These are phyloP conservation scores for Electrona antarctica DNA, from an alignment of 2,113 vertebrate species.

Conservation along the genomic window DNA sequence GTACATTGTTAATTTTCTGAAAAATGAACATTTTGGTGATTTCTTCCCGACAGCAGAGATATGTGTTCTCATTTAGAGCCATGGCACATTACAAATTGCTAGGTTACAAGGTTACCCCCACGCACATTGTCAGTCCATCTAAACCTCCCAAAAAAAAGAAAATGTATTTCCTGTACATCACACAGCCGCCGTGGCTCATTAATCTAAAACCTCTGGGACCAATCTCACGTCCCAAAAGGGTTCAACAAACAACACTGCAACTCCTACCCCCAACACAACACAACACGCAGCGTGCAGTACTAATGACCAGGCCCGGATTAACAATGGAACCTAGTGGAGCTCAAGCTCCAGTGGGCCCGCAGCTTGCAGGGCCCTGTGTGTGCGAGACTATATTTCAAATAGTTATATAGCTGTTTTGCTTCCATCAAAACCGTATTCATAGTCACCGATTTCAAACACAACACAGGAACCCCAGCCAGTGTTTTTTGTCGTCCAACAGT, in stretches of 20 bases:
- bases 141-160: background rate
- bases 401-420: too few relatives aligned
- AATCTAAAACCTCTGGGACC: conserved; percentile 67
- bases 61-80: conserved; percentile 31
- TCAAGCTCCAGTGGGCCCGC: too few relatives aligned
- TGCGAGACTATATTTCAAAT: too few relatives aligned
- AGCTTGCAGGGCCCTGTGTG: too few relatives aligned
- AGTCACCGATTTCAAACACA: too few relatives aligned
- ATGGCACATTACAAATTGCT: conserved; percentile 3
- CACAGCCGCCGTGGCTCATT: conserved; percentile 62
- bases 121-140: conserved; percentile 33
- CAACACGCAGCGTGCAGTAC: background rate
- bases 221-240: conserved; percentile 64
- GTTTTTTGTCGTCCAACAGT: too few relatives aligned
- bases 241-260: conserved; percentile 61
- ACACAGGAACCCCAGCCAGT: too few relatives aligned
- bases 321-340: too few relatives aligned
- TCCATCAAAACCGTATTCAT: too few relatives aligned
- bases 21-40: too few relatives aligned
- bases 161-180: conserved; percentile 23
- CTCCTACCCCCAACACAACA: conserved; percentile 56
- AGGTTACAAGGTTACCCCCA: conserved; percentile 41
- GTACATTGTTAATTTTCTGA: too few relatives aligned
- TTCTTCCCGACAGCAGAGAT: background rate
- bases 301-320: too few relatives aligned